Base-by-base conservation (phyloP, 2,113 vertebrate genomes). In the Hyperopisus bebe region DNA sequence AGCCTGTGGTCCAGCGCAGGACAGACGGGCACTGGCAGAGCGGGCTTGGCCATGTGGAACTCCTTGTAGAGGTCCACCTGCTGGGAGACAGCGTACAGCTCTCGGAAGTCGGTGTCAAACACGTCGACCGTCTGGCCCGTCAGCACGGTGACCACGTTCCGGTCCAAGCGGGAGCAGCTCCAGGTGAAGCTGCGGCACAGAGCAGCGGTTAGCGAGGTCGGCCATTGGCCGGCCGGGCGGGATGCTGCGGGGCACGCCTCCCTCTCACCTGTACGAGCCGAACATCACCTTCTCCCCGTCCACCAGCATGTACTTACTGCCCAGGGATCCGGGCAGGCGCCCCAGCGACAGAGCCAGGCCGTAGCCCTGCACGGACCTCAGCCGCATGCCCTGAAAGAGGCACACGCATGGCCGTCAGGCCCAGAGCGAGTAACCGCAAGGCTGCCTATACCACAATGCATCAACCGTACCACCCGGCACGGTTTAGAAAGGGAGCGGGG, bases 241-340 rank as follows among this genome's bases (percentile, higher is more conserved):
- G 62, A 66, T 15, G 21, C 13, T 4, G 5, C 70, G 15, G 31
- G 70, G 5, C 8, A 11, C 9, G 8, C 1, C 1, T 13, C 13
- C n/a, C n/a, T 6, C 35, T 77, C 15, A 96, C 96, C 96, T 99
- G 94, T 98, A 99, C 0, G 98, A 98, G 39, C 98, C 98, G 0
- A 97, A 98, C 92, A 97, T 95, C 51, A 98, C 97, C 92, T 98
- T 98, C 88, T 99, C 98, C 88, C 97, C 97, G 66, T 99, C 98
- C 87, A 99, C 97, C 96, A 99, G 96, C 93, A 99, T 96, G 95
- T 99, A 99, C 87, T 96, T 97, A 7, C 97, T 97, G 90, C 96
- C 94, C 89, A 99, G 2, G 0, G 95, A 96, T 19, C 98, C 98
- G 55, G 93, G 96, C 90, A 99, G 95, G 92, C 94, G 97, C 82